A percentile compares a stretch with the other conserved stretches of the same genome.
Evolutionary conservation across 1,140 invertebrate species (phyloP).

Genomic region (Drosophila subobscura): DNA sequence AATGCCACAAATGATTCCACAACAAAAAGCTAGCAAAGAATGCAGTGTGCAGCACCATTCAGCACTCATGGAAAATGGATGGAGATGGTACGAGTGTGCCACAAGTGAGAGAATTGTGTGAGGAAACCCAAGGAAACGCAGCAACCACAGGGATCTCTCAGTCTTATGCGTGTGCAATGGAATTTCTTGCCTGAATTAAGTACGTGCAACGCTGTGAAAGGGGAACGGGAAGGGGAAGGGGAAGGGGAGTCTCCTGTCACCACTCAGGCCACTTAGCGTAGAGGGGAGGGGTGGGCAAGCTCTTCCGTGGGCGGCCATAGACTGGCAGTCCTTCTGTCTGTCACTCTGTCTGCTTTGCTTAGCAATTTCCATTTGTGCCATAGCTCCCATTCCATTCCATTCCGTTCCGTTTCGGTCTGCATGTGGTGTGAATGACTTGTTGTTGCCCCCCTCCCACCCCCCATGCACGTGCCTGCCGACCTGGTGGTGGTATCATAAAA

Average conservation of each 20-base stretch:
- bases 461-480: constrained; percentile 56
- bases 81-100: no score
- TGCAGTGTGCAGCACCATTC: no score
- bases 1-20: no score
- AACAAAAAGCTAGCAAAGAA: no score
- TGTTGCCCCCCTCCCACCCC: constrained; percentile 19
- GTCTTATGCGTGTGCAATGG: constrained; percentile 1
- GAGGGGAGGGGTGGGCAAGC: no score
- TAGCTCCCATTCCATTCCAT: background rate
- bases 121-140: no score
- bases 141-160: background rate
- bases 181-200: constrained; percentile 20
- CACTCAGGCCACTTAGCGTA: constrained; percentile 37
- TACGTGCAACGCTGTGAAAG: constrained; percentile 1
- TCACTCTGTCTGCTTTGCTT: constrained; percentile 11
- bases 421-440: constrained; percentile 68
- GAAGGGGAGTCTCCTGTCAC: constrained; percentile 23
- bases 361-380: constrained; percentile 38
- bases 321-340: constrained; percentile 7
- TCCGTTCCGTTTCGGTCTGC: background rate
- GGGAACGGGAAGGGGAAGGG: constrained; percentile 8
- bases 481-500: constrained; percentile 53
- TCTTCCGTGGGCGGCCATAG: constrained; percentile 10
- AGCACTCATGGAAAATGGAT: no score
- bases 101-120: no score